Percentiles rank a stretch among this genome's conserved stretches.
Conservation (phyloP, 2,888 invertebrate species). For the Adelphocoris suturalis region DNA sequence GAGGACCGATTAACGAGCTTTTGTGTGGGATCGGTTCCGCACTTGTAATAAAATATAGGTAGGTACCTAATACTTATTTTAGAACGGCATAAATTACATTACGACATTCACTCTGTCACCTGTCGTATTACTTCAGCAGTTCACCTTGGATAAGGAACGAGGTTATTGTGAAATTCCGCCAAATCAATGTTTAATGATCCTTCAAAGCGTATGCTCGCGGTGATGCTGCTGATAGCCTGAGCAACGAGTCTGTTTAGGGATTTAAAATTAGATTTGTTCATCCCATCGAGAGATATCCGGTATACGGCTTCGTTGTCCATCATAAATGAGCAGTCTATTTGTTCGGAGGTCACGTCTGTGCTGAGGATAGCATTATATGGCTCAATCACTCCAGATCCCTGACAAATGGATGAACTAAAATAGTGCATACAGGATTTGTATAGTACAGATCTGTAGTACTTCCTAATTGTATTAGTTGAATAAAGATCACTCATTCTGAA, state of each 20-base stretch:
- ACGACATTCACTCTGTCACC: too few relatives aligned
- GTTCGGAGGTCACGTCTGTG: constrained; percentile 92
- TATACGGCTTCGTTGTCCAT: constrained; percentile 97
- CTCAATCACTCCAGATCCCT: constrained; percentile 89
- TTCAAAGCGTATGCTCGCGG: constrained; percentile 91
- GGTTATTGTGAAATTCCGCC: constrained; percentile 84
- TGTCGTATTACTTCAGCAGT: too few relatives aligned
- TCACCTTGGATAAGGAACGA: constrained; percentile 91
- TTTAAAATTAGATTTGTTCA: constrained; percentile 90
- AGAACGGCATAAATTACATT: too few relatives aligned
- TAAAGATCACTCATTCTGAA: too few relatives aligned
- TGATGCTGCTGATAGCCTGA: constrained; percentile 85
- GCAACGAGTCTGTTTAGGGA: constrained; percentile 91
- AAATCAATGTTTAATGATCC: constrained; percentile 86
- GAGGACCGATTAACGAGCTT: too few relatives aligned
- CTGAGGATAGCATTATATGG: constrained; percentile 95
- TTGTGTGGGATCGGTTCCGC: too few relatives aligned
- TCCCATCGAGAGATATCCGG: constrained; percentile 91
- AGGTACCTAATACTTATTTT: too few relatives aligned
- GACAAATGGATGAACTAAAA: background rate
- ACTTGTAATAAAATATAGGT: too few relatives aligned
- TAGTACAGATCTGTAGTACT: too few relatives aligned
- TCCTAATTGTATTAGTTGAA: too few relatives aligned
- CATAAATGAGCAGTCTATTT: constrained; percentile 95
- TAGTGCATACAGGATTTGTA: too few relatives aligned